Conservation (phyloP, 2,113 vertebrate genomes). For the Electrona antarctica region DNA sequence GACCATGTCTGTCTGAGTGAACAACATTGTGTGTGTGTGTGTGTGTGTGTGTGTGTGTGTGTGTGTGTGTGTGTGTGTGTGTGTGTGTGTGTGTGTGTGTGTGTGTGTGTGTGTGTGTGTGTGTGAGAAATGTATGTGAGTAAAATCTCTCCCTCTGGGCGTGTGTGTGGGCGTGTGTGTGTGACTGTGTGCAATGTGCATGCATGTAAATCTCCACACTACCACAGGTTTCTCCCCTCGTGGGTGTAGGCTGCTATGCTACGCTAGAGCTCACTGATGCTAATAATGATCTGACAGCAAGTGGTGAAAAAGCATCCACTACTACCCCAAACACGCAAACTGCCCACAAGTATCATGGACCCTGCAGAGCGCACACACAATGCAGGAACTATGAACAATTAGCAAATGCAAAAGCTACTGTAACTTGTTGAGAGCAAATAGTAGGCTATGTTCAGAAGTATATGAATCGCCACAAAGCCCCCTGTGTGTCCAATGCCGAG, state of each 20-base stretch:
- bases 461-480: no score
- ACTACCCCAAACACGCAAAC: no score
- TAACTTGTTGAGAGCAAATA: background rate
- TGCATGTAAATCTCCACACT: background rate
- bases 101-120: conserved; percentile 54
- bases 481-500: no score
- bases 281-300: conserved; percentile 1
- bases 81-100: conserved; percentile 29
- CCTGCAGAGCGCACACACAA: no score
- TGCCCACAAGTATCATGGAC: no score
- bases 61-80: conserved; percentile 54
- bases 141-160: background rate
- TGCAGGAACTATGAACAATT: no score
- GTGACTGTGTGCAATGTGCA: conserved; percentile 10
- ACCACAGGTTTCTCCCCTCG: conserved; percentile 21
- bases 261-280: conserved; percentile 10
- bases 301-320: no score
- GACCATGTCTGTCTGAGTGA: conserved; percentile 63
- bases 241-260: conserved; percentile 10
- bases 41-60: conserved; percentile 16
- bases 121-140: background rate
- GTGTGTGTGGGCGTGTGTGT: conserved; percentile 49
- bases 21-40: conserved; percentile 59
- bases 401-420: background rate
- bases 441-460: no score